A percentile compares a stretch with the other conserved stretches of the same genome.
Conservation (phyloP, 1,140 invertebrate species). For the Protaetia brevitarsis region DNA sequence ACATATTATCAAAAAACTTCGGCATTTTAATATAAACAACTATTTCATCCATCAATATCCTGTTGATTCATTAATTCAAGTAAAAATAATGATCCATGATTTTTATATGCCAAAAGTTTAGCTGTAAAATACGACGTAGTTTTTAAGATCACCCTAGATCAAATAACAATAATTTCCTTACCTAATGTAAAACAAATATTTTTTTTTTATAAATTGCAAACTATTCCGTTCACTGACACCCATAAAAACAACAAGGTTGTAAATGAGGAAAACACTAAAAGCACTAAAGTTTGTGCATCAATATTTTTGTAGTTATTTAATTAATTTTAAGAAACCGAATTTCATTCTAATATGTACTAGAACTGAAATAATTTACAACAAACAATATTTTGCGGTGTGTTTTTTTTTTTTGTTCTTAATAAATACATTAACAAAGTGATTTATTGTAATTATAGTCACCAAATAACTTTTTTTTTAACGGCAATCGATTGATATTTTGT, state of each 20-base stretch:
- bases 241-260: slow-evolving; percentile 31
- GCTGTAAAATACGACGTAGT: not conserved
- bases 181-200: slow-evolving; percentile 18
- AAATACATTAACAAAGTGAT: too few relatives aligned
- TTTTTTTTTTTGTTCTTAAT: too few relatives aligned
- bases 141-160: slow-evolving; percentile 11
- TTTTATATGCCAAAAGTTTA: not conserved
- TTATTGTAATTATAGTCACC: too few relatives aligned
- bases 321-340: too few relatives aligned
- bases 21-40: not conserved
- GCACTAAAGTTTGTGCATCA: slow-evolving; percentile 1
- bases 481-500: too few relatives aligned
- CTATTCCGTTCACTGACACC: slow-evolving; percentile 30
- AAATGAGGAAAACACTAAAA: slow-evolving; percentile 13
- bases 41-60: slow-evolving; percentile 21
- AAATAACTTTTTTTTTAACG: too few relatives aligned
- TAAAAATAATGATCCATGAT: not conserved
- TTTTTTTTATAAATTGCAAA: slow-evolving; percentile 26
- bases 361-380: too few relatives aligned
- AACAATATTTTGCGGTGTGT: too few relatives aligned
- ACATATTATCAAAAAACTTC: not conserved
- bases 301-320: too few relatives aligned
- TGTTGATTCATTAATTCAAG: slow-evolving; percentile 26
- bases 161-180: slow-evolving; percentile 13
- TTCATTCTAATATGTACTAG: too few relatives aligned